Conservation (phyloP, 2,888 invertebrate genomes). For the Apodemia hepburni region DNA sequence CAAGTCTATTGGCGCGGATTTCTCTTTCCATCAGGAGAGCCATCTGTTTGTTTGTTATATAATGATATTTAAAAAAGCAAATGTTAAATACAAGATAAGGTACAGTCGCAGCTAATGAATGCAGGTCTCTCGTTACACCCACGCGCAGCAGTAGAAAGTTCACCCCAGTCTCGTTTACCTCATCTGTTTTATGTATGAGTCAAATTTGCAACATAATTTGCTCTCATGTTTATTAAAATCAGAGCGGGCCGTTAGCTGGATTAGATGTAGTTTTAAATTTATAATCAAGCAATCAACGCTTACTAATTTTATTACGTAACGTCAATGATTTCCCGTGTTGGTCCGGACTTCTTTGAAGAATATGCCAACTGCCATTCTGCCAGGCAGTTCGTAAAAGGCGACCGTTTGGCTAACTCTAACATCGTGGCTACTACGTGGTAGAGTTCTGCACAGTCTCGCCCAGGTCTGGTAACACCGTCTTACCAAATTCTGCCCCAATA, state of each 20-base stretch:
- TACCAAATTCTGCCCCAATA: too few relatives aligned
- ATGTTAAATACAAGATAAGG: slow-evolving; percentile 23
- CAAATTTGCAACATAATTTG: slow-evolving; percentile 27
- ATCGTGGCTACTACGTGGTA: too few relatives aligned
- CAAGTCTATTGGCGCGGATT: too few relatives aligned
- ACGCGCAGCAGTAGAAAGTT: slow-evolving; percentile 55
- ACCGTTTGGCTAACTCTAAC: too few relatives aligned
- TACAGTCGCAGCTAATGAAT: slow-evolving; percentile 60
- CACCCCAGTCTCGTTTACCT: slow-evolving; percentile 28
- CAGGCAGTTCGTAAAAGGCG: too few relatives aligned
- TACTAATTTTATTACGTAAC: too few relatives aligned
- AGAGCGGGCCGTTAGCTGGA: not conserved
- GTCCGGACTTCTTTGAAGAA: too few relatives aligned
- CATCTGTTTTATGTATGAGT: slow-evolving; percentile 30
- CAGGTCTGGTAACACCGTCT: too few relatives aligned
- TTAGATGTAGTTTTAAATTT: not conserved
- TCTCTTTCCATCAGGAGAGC: not conserved
- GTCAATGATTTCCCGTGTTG: too few relatives aligned
- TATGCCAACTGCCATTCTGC: too few relatives aligned
- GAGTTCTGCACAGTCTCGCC: too few relatives aligned
- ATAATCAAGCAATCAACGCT: not conserved
- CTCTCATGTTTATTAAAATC: slow-evolving; percentile 16
- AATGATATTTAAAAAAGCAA: not conserved
- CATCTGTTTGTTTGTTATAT: slow-evolving; percentile 21
- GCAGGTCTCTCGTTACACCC: slow-evolving; percentile 49